phyloP scores from a whole-genome alignment of 2,113 vertebrate genomes.

The Tamias sibiricus region DNA sequence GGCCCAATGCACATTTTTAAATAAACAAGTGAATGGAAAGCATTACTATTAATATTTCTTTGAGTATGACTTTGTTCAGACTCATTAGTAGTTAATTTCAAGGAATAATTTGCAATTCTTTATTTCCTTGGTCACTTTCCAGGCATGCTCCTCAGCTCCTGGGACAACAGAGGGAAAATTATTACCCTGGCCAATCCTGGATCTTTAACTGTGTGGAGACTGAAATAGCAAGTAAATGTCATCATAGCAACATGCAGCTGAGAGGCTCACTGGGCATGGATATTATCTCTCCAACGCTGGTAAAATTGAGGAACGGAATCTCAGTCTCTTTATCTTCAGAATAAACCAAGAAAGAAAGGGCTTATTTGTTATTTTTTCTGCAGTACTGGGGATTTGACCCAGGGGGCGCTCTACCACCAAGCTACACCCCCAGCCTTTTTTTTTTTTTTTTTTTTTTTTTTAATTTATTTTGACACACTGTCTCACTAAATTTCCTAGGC shows the following conservation, averaged over 20 bases:
- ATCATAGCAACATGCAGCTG: not conserved
- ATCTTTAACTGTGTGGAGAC: not conserved
- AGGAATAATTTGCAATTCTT: slow-evolving; percentile 14
- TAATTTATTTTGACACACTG: too few species aligned
- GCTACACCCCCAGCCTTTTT: too few species aligned
- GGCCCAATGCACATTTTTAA: not conserved
- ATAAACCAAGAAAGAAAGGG: not conserved
- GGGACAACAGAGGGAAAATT: not conserved
- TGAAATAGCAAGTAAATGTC: not conserved
- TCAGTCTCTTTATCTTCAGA: not conserved
- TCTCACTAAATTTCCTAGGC: too few species aligned
- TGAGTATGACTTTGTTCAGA: not conserved
- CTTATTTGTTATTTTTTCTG: not conserved
- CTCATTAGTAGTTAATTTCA: not conserved
- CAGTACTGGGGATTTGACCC: too few species aligned
- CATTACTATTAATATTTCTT: not conserved
- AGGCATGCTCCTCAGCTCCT: not conserved
- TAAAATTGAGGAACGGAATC: not conserved
- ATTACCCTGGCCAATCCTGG: not conserved
- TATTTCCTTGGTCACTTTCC: not conserved
- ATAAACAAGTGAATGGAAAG: not conserved
- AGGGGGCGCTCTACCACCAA: too few species aligned
- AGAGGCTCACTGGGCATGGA: not conserved
- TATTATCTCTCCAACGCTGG: not conserved
- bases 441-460: too few species aligned